A percentile compares a stretch with the other conserved stretches of the same genome.
Conservation (phyloP, 35 echinoderm and acorn worm genomes). For the Lytechinus pictus region DNA sequence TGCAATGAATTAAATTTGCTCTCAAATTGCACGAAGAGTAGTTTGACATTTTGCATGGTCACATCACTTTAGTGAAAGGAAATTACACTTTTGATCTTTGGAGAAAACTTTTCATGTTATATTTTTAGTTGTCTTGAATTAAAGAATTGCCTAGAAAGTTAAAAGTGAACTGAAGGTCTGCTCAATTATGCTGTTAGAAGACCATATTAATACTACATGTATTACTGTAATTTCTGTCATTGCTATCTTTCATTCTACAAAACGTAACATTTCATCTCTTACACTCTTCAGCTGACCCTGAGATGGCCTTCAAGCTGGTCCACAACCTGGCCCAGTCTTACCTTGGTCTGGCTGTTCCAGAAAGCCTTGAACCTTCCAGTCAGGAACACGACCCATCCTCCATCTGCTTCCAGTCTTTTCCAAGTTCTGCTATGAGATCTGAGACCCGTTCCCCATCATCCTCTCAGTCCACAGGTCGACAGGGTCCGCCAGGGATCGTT, state of each 20-base stretch:
- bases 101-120: neutral
- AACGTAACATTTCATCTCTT: neutral
- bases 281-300: constrained; percentile 36
- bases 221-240: neutral
- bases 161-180: neutral
- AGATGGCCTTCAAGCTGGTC: constrained; percentile 46
- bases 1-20: too few relatives aligned
- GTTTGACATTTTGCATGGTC: too few relatives aligned
- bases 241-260: too few relatives aligned
- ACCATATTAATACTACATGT: too few relatives aligned
- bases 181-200: neutral
- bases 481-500: neutral
- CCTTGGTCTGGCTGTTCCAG: constrained; percentile 47
- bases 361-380: constrained; percentile 40
- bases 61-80: too few relatives aligned
- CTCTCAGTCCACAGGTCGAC: constrained; percentile 22
- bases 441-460: constrained; percentile 43
- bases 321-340: constrained; percentile 51
- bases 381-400: constrained; percentile 44
- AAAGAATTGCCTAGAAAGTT: neutral
- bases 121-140: neutral
- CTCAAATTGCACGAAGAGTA: too few relatives aligned
- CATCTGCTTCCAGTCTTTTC: constrained; percentile 36
- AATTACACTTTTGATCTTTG: neutral
- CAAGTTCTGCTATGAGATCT: constrained; percentile 26